These are phyloP conservation scores for Leuciscus waleckii DNA, from an alignment of 2,797 vertebrate genomes.

Conservation along the genomic window DNA sequence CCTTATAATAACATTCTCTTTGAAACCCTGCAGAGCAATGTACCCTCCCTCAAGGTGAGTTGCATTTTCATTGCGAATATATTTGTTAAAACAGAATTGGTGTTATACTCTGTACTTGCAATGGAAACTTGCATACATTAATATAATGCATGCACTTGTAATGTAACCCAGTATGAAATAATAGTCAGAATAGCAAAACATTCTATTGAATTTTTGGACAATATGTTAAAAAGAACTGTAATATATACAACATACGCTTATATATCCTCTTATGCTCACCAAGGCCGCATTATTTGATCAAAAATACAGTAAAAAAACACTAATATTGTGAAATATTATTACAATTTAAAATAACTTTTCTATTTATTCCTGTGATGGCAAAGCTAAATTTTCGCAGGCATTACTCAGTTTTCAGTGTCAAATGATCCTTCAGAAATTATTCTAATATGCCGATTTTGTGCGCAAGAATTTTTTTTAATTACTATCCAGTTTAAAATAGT, in stretches of 20 bases:
- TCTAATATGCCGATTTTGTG: too few species aligned
- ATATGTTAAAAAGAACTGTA: background rate
- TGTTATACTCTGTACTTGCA: background rate
- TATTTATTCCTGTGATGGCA: too few species aligned
- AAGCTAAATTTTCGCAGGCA: fast-evolving
- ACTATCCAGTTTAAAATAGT: too few species aligned
- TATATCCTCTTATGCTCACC: background rate
- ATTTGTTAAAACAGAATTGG: background rate
- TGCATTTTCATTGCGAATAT: background rate
- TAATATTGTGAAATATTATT: background rate
- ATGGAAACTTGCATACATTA: background rate
- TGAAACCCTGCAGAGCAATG: constrained; percentile 36
- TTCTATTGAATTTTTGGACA: background rate
- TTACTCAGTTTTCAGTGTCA: too few species aligned
- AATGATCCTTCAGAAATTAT: too few species aligned
- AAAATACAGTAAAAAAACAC: background rate
- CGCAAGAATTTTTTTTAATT: too few species aligned
- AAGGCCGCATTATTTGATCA: background rate
- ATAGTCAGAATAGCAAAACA: background rate
- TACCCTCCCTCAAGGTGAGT: constrained; percentile 77
- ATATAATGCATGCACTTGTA: background rate
- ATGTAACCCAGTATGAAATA: background rate
- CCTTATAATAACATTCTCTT: constrained; percentile 42
- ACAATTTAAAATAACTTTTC: too few species aligned
- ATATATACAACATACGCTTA: background rate